Evolutionary conservation across 2,888 invertebrate species (phyloP), one percentile per base, ranked within the genome.

Genomic region (Herminia tarsipennalis): DNA sequence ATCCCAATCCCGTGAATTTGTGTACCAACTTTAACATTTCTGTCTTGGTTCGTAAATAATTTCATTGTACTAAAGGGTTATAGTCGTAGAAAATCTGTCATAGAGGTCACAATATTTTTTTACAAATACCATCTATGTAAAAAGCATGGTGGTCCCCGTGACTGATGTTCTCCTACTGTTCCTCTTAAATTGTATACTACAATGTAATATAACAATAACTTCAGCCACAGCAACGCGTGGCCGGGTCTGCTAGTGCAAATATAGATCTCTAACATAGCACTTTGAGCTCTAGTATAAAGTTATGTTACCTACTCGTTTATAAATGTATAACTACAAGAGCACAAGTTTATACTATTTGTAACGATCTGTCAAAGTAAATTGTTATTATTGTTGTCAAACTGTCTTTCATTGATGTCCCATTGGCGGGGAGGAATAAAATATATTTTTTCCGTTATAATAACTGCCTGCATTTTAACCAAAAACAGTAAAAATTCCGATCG

Each of bases 1-100:
- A 56, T 56, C 43, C 27, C 53, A 53, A 51, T 47, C 51, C 51
- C 47, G 44, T 56, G 35, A 37, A 51, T 56, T 52, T 47, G 32
- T 56, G 48, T 52, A 56, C 56, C 47, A 56, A 36, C 51, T 24
- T 56, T 20, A 56, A 47, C 43, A 25, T 50, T 56, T 53, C 24
- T 49, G 42, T 53, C 52, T 43, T 37, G 25, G 25, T 37, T 37
- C 37, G 37, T 37, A 37, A 37, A 45, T 48, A 41, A 49, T 56
- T 46, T 49, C 45, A 51, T 27, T 27, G 12, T 27, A 27, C 27
- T 27, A 27, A 27, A 27, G 27, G 27, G 32, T 20, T 20, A 32
- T 17, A 27, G 27, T 27, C 27, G 27, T 27, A 9, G 27, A 27
- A 27, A 43, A 44, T 16, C 37, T 44, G 21, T 16, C 30, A 25